Percentiles rank a stretch among this genome's conserved stretches.
Conservation (phyloP, 2,888 invertebrate species). For the Agrochola lychnidis region DNA sequence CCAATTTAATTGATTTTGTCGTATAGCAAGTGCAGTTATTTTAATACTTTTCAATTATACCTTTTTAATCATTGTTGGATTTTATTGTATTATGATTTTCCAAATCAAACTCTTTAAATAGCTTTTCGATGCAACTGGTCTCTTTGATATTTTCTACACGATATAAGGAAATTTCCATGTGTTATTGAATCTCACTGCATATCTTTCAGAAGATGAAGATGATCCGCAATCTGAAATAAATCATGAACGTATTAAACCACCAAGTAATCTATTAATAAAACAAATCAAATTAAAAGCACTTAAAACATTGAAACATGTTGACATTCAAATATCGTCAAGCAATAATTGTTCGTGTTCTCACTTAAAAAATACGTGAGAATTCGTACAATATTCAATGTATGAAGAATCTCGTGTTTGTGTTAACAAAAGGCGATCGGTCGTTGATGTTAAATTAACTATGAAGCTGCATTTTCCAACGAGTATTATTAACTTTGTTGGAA, state of each 20-base stretch:
- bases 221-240: background rate
- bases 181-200: too few relatives aligned
- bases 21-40: background rate
- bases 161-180: background rate
- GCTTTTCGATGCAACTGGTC: background rate
- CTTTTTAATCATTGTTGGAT: background rate
- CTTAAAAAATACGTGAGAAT: constrained; percentile 33
- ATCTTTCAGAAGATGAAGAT: background rate
- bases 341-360: constrained; percentile 42
- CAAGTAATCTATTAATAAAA: background rate
- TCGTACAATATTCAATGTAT: constrained; percentile 29
- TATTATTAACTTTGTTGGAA: constrained; percentile 33
- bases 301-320: constrained; percentile 39
- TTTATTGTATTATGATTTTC: background rate
- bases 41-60: background rate
- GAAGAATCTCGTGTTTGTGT: constrained; percentile 29
- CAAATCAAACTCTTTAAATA: background rate
- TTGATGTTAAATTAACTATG: constrained; percentile 17
- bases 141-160: background rate
- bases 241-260: background rate
- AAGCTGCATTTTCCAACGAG: constrained; percentile 21
- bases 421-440: constrained; percentile 21
- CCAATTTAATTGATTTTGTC: background rate
- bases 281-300: constrained; percentile 15
- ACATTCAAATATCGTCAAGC: constrained; percentile 41